phyloP scores from a whole-genome alignment of 2,113 vertebrate genomes.

The Crotophaga sulcirostris region DNA sequence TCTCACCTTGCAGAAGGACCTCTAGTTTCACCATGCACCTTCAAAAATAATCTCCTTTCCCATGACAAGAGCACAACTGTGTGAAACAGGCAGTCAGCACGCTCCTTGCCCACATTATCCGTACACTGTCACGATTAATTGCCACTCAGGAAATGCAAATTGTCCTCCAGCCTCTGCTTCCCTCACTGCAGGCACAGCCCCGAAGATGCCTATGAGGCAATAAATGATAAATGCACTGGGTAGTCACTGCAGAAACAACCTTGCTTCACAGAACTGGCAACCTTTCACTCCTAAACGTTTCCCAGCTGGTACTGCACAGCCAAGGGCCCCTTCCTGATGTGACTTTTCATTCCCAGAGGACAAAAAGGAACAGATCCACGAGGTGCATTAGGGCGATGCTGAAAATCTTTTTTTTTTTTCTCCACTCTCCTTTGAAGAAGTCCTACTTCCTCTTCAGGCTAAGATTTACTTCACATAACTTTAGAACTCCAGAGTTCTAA shows the following conservation, averaged over 20 bases:
- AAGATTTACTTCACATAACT: neutral
- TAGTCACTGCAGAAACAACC: neutral
- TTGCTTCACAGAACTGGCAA: neutral
- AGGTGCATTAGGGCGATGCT: neutral
- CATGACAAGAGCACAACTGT: fast-evolving
- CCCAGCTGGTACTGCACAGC: neutral
- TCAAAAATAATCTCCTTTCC: neutral
- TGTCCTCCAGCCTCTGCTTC: fast-evolving
- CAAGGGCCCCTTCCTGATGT: neutral
- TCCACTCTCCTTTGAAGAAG: neutral
- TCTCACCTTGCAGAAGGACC: neutral
- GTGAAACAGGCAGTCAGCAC: fast-evolving
- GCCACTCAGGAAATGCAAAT: neutral
- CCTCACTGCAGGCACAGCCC: neutral
- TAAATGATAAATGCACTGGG: neutral
- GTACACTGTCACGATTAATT: neutral
- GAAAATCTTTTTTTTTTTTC: neutral
- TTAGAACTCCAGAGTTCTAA: neutral
- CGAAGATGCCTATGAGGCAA: neutral
- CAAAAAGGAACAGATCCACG: neutral
- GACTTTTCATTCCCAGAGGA: neutral
- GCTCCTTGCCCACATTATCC: neutral
- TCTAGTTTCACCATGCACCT: neutral
- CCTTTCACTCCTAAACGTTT: neutral
- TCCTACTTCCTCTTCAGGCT: neutral